Base-by-base conservation (phyloP, 37 sponge, comb jelly and placozoan species). In the Theonella swinhoei region DNA sequence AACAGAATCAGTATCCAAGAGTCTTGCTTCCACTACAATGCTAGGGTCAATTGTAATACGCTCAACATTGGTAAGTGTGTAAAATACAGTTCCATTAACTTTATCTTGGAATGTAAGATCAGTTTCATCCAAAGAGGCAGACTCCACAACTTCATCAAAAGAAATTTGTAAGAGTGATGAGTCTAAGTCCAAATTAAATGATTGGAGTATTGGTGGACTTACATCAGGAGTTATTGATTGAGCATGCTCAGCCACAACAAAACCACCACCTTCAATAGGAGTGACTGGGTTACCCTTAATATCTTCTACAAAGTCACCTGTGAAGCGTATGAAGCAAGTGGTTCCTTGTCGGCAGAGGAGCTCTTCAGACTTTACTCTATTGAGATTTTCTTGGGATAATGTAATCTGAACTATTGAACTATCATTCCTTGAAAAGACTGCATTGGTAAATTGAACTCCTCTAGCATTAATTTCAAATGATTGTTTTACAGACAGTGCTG, bases 81-180 rank as follows among this genome's bases (percentile, higher is more conserved):
- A 88, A 0, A 24, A 42, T 14, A 73, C 34, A 29, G 88, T 83
- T 31, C 71, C 66, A 75, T 89, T 90, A 5, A 60, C 58, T 33
- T 34, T 80, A 80, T 84, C 70, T 31, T 82, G 77, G 67, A 94
- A 83, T 7, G 85, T 94, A 0, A 90, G 70, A 14, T 74, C 88
- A 8, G 65, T 77, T 42, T 79, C 87, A 33, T 29, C 42, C 25
- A 94, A 62, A 26, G 76, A 64, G 19, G 91, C 84, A n/a, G 81
- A 30, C 36, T 91, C 87, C 0, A 96, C 86, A 63, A 93, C 64
- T 59, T 96, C 97, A 86, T 88, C 80, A 42, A 96, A 96, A 43
- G 76, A 68, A 68, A 96, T 85, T 0, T 66, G 43, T 30, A 96
- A 42, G 4, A 4, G 30, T 1, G 78, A 74, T 41, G 68, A 83